Evolutionary conservation across 2,113 vertebrate species (phyloP), one percentile per base, ranked within the genome.

Genomic region (Nipponia nippon): DNA sequence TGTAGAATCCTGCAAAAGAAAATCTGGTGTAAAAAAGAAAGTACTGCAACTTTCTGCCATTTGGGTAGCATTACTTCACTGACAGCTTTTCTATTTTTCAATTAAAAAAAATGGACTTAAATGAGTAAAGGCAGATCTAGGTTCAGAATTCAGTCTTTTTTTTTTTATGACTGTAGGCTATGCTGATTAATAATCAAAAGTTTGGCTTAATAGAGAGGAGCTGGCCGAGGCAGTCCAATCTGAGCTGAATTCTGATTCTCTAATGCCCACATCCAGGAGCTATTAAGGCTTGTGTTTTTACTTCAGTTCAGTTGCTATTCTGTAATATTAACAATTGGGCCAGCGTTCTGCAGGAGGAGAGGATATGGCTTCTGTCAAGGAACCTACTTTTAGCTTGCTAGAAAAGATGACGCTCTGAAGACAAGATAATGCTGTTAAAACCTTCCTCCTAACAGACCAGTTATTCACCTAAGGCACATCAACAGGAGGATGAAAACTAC

Each of bases 1-100:
- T 6, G 47, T 6, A 47, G 79, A 94, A 83, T 63, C 93, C 97
- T 97, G 93, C 50, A 78, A 94, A 83, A 96, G 82, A 96, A 87
- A 61, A 73, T 34, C 46, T 23, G 34, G 18, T 67, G 53, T 95
- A 11, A 95, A 85, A 87, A 67, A 55, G 2, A 13, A 59, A 65
- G 56, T 36, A 49, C 34, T 32, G 44, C 34, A 81, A 29, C 65
- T 75, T 94, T 13, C 34, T 69, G 44, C 16, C 11, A 10, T 26
- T 21, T 16, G 25, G 36, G 44, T 47, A 61, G 36, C 16, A 14
- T 22, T 15, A 20, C 27, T 32, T 53, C 27, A 38, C 38, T 44
- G 55, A 8, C 27, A 61, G 44, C 23, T 83, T 81, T 46, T 75
- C 80, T 79, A 3, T 36, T 72, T 65, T 50, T 47, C 40, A 40